Evolutionary conservation across 2,888 invertebrate genomes (phyloP).

Genomic region (Mesoligia furuncula): DNA sequence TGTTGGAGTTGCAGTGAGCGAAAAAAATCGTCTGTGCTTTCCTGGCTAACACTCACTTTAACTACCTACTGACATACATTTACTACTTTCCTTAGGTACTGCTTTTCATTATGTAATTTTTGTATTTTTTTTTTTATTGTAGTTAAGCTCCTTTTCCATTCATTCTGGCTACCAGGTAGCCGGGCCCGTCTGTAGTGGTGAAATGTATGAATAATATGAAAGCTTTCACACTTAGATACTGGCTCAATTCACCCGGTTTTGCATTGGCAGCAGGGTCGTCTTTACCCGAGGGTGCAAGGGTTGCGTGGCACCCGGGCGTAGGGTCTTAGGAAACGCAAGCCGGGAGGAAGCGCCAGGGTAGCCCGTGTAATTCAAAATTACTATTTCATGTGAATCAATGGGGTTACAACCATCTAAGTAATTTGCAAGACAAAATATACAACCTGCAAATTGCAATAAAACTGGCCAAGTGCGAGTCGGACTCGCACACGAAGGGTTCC

Average conservation of each 20-base stretch:
- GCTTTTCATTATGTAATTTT: background rate
- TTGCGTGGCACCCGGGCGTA: too few species aligned
- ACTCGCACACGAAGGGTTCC: too few species aligned
- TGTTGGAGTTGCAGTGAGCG: background rate
- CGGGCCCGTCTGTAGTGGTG: background rate
- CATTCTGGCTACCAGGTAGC: background rate
- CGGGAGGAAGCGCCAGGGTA: too few species aligned
- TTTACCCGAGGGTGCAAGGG: too few species aligned
- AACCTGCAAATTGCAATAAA: too few species aligned
- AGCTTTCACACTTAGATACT: background rate
- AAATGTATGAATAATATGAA: background rate
- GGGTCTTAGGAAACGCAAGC: too few species aligned
- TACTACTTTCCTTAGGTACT: background rate
- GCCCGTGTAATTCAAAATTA: too few species aligned
- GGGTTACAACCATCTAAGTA: too few species aligned
- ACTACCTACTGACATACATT: background rate
- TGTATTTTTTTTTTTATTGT: background rate
- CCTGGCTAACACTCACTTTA: background rate
- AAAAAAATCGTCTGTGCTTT: background rate
- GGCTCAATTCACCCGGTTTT: background rate
- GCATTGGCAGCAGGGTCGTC: background rate
- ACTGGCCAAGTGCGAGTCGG: too few species aligned
- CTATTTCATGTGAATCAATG: too few species aligned
- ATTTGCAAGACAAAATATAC: too few species aligned
- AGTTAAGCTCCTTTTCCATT: background rate